These are phyloP conservation scores for Leguminivora glycinivorella DNA, from an alignment of 1,140 invertebrate species.

Conservation along the genomic window DNA sequence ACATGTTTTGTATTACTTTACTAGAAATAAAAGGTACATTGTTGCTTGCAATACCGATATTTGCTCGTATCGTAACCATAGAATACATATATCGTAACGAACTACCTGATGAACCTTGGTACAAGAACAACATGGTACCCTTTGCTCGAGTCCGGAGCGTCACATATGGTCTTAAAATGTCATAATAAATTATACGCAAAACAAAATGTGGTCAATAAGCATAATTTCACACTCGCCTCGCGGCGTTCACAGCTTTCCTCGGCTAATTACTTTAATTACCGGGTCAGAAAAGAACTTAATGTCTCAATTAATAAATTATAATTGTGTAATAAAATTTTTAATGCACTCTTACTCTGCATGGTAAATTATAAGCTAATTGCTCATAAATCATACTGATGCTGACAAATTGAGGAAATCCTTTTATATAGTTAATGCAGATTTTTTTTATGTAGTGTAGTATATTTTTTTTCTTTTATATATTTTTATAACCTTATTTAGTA, in stretches of 20 bases:
- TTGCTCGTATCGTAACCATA: too few relatives aligned
- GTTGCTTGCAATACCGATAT: too few relatives aligned
- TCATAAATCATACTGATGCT: not conserved
- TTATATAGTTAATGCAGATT: not conserved
- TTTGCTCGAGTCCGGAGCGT: too few relatives aligned
- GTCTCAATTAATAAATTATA: slow-evolving; percentile 5
- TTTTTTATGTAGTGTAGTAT: not conserved
- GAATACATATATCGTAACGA: too few relatives aligned
- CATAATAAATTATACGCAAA: not conserved
- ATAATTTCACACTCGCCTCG: not conserved
- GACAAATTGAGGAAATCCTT: not conserved
- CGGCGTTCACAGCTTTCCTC: not conserved
- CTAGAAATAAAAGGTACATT: too few relatives aligned
- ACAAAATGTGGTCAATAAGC: not conserved
- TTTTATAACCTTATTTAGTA: too few relatives aligned
- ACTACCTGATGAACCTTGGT: too few relatives aligned
- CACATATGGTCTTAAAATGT: not conserved
- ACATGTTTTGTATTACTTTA: too few relatives aligned
- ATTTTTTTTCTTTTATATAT: too few relatives aligned
- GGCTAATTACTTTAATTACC: not conserved
- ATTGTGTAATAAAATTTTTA: not conserved
- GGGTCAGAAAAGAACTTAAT: not conserved
- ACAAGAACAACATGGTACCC: too few relatives aligned
- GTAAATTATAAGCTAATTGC: not conserved
- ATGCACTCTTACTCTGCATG: not conserved